Conservation (phyloP, 2,888 invertebrate species). For the Lacanobia wlatinum region DNA sequence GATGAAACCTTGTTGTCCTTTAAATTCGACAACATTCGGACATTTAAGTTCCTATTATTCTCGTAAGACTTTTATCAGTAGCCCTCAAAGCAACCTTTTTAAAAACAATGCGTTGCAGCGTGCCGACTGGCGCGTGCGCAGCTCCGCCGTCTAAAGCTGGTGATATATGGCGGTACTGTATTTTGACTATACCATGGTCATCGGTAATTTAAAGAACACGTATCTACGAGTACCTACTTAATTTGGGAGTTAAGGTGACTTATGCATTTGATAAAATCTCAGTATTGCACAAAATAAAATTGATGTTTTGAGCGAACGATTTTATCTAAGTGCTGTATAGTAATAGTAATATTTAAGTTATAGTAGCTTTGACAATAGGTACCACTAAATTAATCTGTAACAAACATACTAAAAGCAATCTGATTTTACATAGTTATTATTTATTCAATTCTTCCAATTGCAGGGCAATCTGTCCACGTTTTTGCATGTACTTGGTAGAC, state of each 20-base stretch:
- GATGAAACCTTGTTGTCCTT: neutral
- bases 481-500: no score
- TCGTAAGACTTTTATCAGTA: neutral
- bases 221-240: neutral
- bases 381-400: no score
- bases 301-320: no score
- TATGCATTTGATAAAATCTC: neutral
- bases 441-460: no score
- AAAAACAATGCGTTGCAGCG: conserved; percentile 19
- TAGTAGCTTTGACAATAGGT: no score
- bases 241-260: conserved; percentile 9
- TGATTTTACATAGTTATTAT: no score
- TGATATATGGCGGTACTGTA: conserved; percentile 17
- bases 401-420: no score
- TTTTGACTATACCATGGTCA: neutral
- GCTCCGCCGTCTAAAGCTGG: neutral
- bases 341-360: no score
- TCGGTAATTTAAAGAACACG: neutral
- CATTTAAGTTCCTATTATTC: neutral
- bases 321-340: no score
- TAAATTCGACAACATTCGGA: no score
- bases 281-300: neutral
- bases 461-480: no score
- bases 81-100: neutral
- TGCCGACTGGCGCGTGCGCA: conserved; percentile 32